Conservation (phyloP, 2,113 vertebrate genomes). For the Acrocephalus kingi region DNA sequence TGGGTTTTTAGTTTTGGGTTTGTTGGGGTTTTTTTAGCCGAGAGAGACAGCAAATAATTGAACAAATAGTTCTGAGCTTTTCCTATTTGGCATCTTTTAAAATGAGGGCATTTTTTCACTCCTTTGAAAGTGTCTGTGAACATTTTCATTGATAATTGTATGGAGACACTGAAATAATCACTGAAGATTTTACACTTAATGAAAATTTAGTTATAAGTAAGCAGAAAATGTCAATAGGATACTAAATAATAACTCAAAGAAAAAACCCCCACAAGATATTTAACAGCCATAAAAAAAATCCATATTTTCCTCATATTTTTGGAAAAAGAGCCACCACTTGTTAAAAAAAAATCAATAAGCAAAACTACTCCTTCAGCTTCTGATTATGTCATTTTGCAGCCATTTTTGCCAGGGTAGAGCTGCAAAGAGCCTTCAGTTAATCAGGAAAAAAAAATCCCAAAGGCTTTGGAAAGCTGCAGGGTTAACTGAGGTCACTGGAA, state of each 20-base stretch:
- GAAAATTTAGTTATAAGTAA: background rate
- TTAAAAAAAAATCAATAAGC: slow-evolving; percentile 2
- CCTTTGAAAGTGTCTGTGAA: background rate
- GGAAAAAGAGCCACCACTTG: background rate
- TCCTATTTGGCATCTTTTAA: background rate
- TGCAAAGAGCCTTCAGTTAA: background rate
- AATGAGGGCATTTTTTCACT: background rate
- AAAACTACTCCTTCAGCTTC: background rate
- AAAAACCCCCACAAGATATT: background rate
- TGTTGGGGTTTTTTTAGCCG: background rate
- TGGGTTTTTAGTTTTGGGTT: too few relatives aligned
- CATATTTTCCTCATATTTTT: background rate
- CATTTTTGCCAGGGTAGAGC: background rate
- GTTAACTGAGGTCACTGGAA: background rate
- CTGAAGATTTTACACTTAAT: background rate
- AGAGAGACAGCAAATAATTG: background rate
- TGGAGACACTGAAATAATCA: background rate
- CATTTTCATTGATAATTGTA: background rate
- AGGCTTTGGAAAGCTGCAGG: background rate
- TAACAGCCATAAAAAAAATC: background rate
- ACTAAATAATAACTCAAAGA: background rate
- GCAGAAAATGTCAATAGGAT: background rate
- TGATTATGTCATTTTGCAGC: slow-evolving; percentile 24
- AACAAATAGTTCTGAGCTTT: background rate
- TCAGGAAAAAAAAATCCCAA: background rate